Evolutionary conservation across 2,888 invertebrate species (phyloP).

Genomic region (Caenorhabditis macrosperma): DNA sequence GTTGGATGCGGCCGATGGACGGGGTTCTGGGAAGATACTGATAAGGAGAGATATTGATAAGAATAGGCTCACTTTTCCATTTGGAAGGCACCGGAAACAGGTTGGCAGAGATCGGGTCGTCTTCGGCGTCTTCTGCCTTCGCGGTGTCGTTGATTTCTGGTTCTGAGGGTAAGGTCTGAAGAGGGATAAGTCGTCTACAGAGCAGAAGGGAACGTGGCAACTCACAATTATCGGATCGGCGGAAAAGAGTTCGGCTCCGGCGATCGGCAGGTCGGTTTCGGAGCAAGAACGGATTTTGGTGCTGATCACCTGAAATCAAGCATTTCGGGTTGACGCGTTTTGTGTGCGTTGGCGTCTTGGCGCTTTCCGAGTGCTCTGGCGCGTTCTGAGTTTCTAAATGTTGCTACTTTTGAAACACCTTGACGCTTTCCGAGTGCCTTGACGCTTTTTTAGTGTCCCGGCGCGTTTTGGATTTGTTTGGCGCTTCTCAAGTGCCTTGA

Average conservation of each 20-base stretch:
- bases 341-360: no score
- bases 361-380: not conserved
- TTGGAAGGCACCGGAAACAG: slow-evolving; percentile 47
- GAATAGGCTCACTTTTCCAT: slow-evolving; percentile 21
- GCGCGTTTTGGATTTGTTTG: no score
- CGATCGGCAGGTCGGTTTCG: slow-evolving; percentile 6
- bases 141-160: slow-evolving; percentile 3
- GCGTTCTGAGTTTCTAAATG: no score
- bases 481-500: no score
- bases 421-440: no score
- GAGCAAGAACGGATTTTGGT: slow-evolving; percentile 30
- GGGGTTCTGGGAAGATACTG: slow-evolving; percentile 39
- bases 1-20: not conserved
- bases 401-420: no score
- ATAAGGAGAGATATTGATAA: no score
- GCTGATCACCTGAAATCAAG: slow-evolving; percentile 12
- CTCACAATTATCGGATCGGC: slow-evolving; percentile 50
- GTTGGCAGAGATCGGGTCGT: slow-evolving; percentile 26
- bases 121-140: slow-evolving; percentile 2
- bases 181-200: not conserved
- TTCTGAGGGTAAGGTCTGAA: slow-evolving; percentile 14
- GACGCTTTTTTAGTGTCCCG: no score
- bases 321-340: no score
- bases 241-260: slow-evolving; percentile 25
- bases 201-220: not conserved